A percentile compares a stretch with the other conserved stretches of the same genome.
Conservation (phyloP, 2,888 invertebrate genomes). For the Tiliacea aurago region DNA sequence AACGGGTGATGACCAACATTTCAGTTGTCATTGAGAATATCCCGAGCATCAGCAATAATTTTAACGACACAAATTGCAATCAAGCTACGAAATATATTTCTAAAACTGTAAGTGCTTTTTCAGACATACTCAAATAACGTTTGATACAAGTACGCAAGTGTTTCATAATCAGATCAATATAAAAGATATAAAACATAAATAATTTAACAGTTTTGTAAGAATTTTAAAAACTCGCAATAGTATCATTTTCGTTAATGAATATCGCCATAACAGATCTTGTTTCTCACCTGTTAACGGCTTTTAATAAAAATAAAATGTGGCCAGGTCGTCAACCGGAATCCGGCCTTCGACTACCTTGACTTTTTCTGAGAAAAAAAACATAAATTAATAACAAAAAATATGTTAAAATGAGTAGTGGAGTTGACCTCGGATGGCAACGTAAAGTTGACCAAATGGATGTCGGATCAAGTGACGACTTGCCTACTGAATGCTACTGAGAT, state of each 20-base stretch:
- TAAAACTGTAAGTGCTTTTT: no score
- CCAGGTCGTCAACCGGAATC: constrained; percentile 60
- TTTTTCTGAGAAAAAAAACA: constrained; percentile 38
- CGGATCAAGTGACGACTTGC: constrained; percentile 6
- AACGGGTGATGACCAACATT: no score
- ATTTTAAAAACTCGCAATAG: constrained; percentile 40
- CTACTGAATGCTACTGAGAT: constrained; percentile 46
- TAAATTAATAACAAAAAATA: constrained; percentile 41
- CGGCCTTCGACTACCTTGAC: constrained; percentile 64
- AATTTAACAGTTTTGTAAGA: constrained; percentile 54
- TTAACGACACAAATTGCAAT: no score
- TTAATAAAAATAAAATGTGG: constrained; percentile 43
- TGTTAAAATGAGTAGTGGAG: constrained; percentile 32
- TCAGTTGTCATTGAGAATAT: background rate
- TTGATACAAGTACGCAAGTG: background rate
- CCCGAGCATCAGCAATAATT: background rate
- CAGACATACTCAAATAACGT: no score
- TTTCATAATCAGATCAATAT: constrained; percentile 44
- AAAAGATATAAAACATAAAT: constrained; percentile 32
- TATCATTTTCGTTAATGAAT: constrained; percentile 56
- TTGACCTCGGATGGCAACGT: constrained; percentile 35
- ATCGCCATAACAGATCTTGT: constrained; percentile 50
- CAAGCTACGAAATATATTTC: no score
- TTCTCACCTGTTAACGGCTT: constrained; percentile 54
- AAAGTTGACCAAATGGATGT: constrained; percentile 30